Conservation (phyloP, 2,888 invertebrate species). For the Notodonta ziczac region DNA sequence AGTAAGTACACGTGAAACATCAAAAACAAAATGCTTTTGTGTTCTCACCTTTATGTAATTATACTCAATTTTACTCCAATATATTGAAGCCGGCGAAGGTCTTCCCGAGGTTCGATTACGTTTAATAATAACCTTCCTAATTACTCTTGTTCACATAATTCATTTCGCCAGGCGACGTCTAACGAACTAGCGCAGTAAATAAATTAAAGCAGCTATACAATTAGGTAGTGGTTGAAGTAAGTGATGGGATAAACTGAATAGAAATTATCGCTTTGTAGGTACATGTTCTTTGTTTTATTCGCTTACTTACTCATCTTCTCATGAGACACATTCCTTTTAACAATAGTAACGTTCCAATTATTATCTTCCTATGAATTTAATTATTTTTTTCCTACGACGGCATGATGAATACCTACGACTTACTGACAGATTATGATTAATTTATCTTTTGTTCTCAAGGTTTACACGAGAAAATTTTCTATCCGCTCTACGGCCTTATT, state of each 20-base stretch:
- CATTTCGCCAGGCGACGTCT: constrained; percentile 37
- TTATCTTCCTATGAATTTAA: too few species aligned
- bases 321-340: too few species aligned
- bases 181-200: constrained; percentile 44
- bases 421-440: too few species aligned
- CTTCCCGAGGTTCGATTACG: constrained; percentile 45
- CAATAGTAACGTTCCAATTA: too few species aligned
- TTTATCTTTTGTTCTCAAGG: too few species aligned
- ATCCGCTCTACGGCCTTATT: neutral
- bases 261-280: neutral
- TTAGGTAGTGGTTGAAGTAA: constrained; percentile 33
- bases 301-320: neutral
- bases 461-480: too few species aligned
- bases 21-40: neutral
- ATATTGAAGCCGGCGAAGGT: constrained; percentile 30
- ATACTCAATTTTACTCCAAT: constrained; percentile 11
- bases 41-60: neutral
- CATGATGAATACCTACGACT: too few species aligned
- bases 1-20: too few species aligned
- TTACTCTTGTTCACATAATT: constrained; percentile 44
- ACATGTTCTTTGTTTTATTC: neutral
- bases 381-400: too few species aligned
- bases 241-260: neutral
- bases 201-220: constrained; percentile 44
- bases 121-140: constrained; percentile 46